Evolutionary conservation across 1,140 invertebrate species (phyloP), one percentile per base, ranked within the genome.

Genomic region (Drosophila yakuba): DNA sequence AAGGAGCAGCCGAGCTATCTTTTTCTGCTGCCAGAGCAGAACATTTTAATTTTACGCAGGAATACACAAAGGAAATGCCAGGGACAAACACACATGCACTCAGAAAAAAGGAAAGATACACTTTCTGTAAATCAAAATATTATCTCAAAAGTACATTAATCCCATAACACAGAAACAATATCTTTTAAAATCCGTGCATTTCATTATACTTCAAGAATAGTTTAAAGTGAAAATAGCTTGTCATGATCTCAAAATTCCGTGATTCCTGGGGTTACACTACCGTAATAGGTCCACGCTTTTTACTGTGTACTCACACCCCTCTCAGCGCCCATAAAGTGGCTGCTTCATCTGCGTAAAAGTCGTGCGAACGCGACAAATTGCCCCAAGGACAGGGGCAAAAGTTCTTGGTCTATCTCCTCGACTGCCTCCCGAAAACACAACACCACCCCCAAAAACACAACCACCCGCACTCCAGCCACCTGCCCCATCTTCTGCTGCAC

Each of bases 331-430:
- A 88, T 88, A 86, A 86, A 86, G 83, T 79, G 83, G 75, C 83
- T 62, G 75, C 88, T 86, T 86, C 83, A 86, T 83, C 81, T 86
- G 79, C 83, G 75, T 79, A 68, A 86, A 82, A 79, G 75, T 83
- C 80, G 75, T 88, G 79, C 66, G 62, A 86, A 86, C 79, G 84
- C 84, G 83, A 83, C 83, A 86, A 86, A 88, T 88, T 89, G 84
- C 72, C 76, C 67, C 68, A 79, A 59, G 72, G 67, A 66, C 48
- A 55, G 50, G 38, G 58, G 50, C 45, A 39, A 11, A 47, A 48
- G 11, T 43, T 38, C 44, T 43, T 11, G 62, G 23, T 14, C 48
- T 55, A 55, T 52, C 38, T 45, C 1, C 28, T 11, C 14, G 50
- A 69, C 35, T n/a, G 64, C 1, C 28, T 32, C 28, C 38, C 45